Evolutionary conservation across 2,797 vertebrate genomes (phyloP), one percentile per base, ranked within the genome.

Genomic region (Micromesistius poutassou): DNA sequence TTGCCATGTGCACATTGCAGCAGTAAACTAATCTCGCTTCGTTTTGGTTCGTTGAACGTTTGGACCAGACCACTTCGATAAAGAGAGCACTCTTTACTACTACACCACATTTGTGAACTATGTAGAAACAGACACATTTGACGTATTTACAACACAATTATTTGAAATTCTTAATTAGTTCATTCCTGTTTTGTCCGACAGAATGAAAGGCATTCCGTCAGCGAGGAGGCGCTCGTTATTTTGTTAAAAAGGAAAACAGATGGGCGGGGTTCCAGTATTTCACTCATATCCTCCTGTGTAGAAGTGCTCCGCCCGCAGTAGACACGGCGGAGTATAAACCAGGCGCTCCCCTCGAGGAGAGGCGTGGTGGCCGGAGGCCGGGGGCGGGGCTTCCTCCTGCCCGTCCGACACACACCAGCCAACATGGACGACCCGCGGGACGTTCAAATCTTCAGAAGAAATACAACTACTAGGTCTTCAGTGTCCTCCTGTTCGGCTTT

Each of bases 391-490:
- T 28, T 7, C 14, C 35, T 19, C 55, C 36, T 76, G 72, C 25
- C 38, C 12, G 40, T 1, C 2, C 12, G 40, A 13, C 2, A 62
- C 82, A 89, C 83, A 88, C 87, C 10, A n/a, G 0, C 42, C 36
- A 87, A 85, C 62, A 94, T 93, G 92, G 93, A 91, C 8, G 81
- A 84, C 2, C 83, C 33, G 92, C 94, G 94, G 91, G 89, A 93
- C 25, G 81, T 95, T 95, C 95, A 92, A 95, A 94, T 78, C 72
- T 89, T 90, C 30, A 88, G 77, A 12, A 85, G 89, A 74, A 91
- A 85, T 71, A 85, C 85, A 0, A 79, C 83, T 78, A 77, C 19
- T 16, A 78, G 84, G 30, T 81, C 90, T 14, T 40, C 88, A 0
- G 76, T 92, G 5, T 91, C 92, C 14, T 84, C 90, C 1, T 87